Evolutionary conservation across 2,888 invertebrate species (phyloP).

Genomic region (Zootermopsis nevadensis): DNA sequence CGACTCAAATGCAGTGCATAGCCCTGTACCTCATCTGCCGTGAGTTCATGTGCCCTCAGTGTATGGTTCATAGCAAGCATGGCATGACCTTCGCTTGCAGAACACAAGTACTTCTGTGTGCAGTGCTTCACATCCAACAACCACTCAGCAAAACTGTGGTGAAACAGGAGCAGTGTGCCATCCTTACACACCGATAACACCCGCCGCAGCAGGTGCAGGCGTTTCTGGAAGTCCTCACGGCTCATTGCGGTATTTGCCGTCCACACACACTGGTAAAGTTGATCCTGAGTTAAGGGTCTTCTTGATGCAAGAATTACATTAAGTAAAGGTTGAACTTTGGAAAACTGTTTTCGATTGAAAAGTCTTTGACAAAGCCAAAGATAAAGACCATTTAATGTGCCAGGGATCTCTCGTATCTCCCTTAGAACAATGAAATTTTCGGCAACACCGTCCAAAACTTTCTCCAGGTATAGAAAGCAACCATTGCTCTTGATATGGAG

Average conservation of each 20-base stretch:
- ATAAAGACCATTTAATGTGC: slow-evolving; percentile 94
- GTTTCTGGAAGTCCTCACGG: slow-evolving; percentile 82
- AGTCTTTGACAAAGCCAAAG: slow-evolving; percentile 94
- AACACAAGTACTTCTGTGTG: slow-evolving; percentile 92
- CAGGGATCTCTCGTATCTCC: slow-evolving; percentile 93
- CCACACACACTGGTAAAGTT: slow-evolving; percentile 84
- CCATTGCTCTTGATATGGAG: slow-evolving; percentile 96
- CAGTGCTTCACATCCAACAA: slow-evolving; percentile 97
- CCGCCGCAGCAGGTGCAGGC: slow-evolving; percentile 79
- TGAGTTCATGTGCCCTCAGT: slow-evolving; percentile 74
- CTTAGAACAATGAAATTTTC: slow-evolving; percentile 92
- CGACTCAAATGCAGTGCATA: slow-evolving; percentile 64
- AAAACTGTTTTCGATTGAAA: slow-evolving; percentile 89
- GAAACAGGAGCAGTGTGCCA: slow-evolving; percentile 78
- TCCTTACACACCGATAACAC: slow-evolving; percentile 67
- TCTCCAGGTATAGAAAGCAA: slow-evolving; percentile 87
- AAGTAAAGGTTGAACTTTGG: slow-evolving; percentile 85
- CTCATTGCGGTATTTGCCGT: slow-evolving; percentile 83
- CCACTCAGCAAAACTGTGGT: slow-evolving; percentile 96
- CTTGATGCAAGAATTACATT: slow-evolving; percentile 90
- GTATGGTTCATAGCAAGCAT: slow-evolving; percentile 83
- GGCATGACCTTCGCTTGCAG: slow-evolving; percentile 87
- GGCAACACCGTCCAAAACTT: slow-evolving; percentile 91
- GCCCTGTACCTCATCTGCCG: slow-evolving; percentile 72
- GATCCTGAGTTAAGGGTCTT: slow-evolving; percentile 83